These are phyloP conservation scores for Bombus turneri DNA, from an alignment of 1,140 invertebrate species.

Conservation along the genomic window DNA sequence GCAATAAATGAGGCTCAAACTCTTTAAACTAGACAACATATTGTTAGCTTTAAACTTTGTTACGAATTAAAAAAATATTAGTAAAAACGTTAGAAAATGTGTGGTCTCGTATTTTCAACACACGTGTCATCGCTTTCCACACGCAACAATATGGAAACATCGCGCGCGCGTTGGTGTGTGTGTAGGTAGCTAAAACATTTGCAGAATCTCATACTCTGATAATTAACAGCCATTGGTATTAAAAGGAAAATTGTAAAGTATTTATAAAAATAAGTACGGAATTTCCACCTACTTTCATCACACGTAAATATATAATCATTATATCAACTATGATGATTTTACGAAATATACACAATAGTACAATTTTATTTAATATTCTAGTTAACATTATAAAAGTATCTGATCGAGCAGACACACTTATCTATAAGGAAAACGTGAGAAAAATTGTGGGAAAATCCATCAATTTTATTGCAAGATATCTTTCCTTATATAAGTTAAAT, in stretches of 20 bases:
- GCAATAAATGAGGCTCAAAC: background rate
- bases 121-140: background rate
- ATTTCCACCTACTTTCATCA: background rate
- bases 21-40: conserved; percentile 2
- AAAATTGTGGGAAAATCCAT: background rate
- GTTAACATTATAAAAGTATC: too few species aligned
- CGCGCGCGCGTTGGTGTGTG: too few species aligned
- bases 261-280: background rate
- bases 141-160: conserved; percentile 10
- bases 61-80: conserved; percentile 25
- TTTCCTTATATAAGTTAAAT: background rate
- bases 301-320: background rate
- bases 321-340: background rate
- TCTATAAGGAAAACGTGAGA: background rate
- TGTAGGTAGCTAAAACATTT: conserved; percentile 5
- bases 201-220: background rate
- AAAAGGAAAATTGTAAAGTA: background rate
- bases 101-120: background rate
- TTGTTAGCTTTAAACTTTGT: background rate
- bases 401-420: background rate
- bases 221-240: background rate
- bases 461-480: background rate
- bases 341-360: background rate
- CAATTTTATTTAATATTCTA: background rate
- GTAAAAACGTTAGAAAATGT: conserved; percentile 41